phyloP scores from a whole-genome alignment of 2,888 invertebrate genomes.

The Melipona beecheii region DNA sequence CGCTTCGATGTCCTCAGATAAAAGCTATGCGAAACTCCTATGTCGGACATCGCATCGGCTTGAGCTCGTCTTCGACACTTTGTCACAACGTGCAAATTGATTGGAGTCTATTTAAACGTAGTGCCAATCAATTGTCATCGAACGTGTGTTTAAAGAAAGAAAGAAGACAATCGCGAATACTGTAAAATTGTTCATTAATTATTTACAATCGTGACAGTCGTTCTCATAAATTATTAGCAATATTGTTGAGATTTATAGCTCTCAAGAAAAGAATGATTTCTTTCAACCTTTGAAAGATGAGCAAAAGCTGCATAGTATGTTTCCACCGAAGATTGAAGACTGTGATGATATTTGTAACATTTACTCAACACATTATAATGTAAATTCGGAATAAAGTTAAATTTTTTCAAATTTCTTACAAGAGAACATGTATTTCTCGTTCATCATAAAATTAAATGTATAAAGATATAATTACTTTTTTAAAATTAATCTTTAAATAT shows the following conservation, averaged over 20 bases:
- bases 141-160: no score
- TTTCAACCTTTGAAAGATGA: not conserved
- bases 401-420: not conserved
- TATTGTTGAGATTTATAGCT: not conserved
- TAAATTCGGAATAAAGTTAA: not conserved
- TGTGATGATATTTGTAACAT: not conserved
- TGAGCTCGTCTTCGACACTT: constrained; percentile 39
- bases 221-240: not conserved
- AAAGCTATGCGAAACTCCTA: constrained; percentile 60
- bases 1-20: constrained; percentile 49
- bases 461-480: no score
- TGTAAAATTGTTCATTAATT: not conserved
- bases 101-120: not conserved
- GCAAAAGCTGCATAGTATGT: no score
- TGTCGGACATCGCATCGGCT: constrained; percentile 62
- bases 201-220: not conserved
- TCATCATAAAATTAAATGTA: not conserved
- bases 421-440: not conserved
- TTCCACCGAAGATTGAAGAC: not conserved
- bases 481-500: not conserved
- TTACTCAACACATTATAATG: not conserved
- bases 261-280: not conserved
- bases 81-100: constrained; percentile 41
- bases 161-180: not conserved
- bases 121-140: not conserved